Base-by-base conservation (phyloP, 2,113 vertebrate species). In the mouse (Mus musculus) region DNA sequence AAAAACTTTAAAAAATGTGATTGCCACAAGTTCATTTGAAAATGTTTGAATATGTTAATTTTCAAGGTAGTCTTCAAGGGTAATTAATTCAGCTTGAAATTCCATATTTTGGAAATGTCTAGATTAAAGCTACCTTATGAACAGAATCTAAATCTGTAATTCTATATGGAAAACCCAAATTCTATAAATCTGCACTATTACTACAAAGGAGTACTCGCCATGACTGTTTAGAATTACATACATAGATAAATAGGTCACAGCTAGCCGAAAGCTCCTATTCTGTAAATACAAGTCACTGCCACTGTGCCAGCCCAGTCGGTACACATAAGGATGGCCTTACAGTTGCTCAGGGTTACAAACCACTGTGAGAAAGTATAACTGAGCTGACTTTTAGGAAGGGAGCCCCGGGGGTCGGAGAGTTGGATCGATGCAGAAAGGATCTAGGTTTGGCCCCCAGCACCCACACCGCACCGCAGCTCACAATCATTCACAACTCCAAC, bases 121-220 rank as follows among this genome's bases (percentile, higher is more conserved):
- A 93, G n/a, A 39, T 84, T 96, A 97, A 94, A 94, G 88, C 76
- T 67, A 93, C 88, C 65, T 86, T 84, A 94, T 96, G 77, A 97
- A 61, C 78, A 96, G 76, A 96, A 81, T 94, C 72, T 91, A 95
- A 94, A 92, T 96, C 75, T 95, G 56, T 78, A 94, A 49, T 49
- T 88, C 92, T 88, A 65, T 81, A 84, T 95, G 52, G 28, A 97
- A 94, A 96, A 94, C 39, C 36, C 75, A 93, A 91, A 96, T 93
- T 96, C 67, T 93, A 28, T 89, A 69, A 95, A 94, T 96, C 92
- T 94, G 93, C 95, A 93, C 95, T 76, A 94, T n/a, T 92, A 80
- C 52, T 75, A 94, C 69, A 87, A 91, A 96, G 89, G 80, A 95
- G 75, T 92, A 95, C 94, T 84, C 94, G 93, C 36, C 46, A 54